These are phyloP conservation scores for Fundulus diaphanus DNA, from an alignment of 2,797 vertebrate genomes.

Conservation along the genomic window DNA sequence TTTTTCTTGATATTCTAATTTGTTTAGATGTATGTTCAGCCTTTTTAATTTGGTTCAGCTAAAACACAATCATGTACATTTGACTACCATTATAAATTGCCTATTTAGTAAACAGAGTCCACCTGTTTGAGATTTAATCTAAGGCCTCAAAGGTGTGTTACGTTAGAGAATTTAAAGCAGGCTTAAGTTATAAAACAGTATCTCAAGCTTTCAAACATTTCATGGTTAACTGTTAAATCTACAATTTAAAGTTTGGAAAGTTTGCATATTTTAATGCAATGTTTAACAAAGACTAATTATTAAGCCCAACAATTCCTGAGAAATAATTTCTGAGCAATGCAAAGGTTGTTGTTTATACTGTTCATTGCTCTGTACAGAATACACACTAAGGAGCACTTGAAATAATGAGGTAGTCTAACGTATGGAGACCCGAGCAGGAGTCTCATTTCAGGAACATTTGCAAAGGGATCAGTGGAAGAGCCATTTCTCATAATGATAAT, in stretches of 20 bases:
- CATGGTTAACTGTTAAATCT: too few relatives aligned
- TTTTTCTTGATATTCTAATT: too few relatives aligned
- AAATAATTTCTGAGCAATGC: not conserved
- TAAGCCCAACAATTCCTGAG: not conserved
- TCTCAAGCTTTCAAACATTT: too few relatives aligned
- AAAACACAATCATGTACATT: too few relatives aligned
- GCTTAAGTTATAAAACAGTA: too few relatives aligned
- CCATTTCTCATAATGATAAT: conserved; percentile 59
- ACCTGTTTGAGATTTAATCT: not conserved
- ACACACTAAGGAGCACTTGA: conserved; percentile 20
- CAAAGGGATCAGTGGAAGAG: conserved; percentile 56
- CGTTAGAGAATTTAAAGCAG: too few relatives aligned
- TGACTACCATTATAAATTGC: too few relatives aligned
- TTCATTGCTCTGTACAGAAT: conserved; percentile 16
- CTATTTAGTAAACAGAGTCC: too few relatives aligned
- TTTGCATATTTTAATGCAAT: not conserved
- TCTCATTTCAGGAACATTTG: conserved; percentile 61
- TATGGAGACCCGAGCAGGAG: conserved; percentile 52
- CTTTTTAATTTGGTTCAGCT: too few relatives aligned
- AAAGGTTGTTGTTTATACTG: not conserved
- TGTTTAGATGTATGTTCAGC: too few relatives aligned
- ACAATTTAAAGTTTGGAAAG: too few relatives aligned
- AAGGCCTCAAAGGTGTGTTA: too few relatives aligned
- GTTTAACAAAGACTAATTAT: not conserved
- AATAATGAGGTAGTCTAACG: conserved; percentile 44